These are phyloP conservation scores for Syrmaticus mikado DNA, from an alignment of 2,113 vertebrate species.

Conservation along the genomic window DNA sequence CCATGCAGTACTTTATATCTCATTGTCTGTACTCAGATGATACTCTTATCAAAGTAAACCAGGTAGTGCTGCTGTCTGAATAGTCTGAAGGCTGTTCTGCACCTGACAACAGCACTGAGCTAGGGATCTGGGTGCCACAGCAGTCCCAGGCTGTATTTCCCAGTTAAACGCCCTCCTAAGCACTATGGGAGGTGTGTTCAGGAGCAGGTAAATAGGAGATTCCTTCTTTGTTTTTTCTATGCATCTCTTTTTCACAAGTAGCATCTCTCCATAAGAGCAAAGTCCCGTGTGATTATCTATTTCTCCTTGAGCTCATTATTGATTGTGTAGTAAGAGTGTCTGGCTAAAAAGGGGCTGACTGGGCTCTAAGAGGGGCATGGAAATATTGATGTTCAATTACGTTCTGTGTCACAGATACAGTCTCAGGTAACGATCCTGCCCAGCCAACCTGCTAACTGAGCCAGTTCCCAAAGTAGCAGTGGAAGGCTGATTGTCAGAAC, in stretches of 20 bases:
- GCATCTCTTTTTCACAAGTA: neutral
- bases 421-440: neutral
- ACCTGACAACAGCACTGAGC: neutral
- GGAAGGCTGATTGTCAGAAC: neutral
- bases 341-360: neutral
- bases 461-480: neutral
- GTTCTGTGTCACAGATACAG: neutral
- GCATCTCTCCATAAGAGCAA: neutral
- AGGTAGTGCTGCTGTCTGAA: neutral
- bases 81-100: neutral
- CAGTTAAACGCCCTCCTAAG: neutral
- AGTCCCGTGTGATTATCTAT: neutral
- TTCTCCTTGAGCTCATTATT: neutral
- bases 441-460: neutral
- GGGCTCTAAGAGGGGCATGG: neutral
- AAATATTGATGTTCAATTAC: neutral
- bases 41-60: neutral
- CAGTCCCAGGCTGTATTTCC: neutral
- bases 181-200: neutral
- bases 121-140: neutral
- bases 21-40: neutral
- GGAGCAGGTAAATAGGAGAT: neutral
- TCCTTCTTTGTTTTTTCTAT: neutral
- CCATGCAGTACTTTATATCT: neutral
- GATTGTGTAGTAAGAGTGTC: neutral